Percentiles rank a stretch among this genome's conserved stretches.
Evolutionary conservation across 2,113 vertebrate genomes (phyloP).

Genomic region (Conger conger): DNA sequence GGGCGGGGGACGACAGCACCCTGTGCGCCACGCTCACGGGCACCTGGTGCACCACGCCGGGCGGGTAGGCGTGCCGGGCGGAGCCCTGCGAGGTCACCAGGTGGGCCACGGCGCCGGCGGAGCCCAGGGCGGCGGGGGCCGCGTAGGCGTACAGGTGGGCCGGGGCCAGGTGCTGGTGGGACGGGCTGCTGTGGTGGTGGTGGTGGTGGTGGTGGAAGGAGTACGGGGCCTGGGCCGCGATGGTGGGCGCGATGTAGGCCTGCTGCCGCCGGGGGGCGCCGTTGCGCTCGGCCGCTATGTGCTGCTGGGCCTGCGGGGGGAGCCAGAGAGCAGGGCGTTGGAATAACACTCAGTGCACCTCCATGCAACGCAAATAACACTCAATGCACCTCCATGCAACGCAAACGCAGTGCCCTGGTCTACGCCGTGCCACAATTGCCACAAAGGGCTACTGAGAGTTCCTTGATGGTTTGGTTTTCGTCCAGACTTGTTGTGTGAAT

Average conservation of each 20-base stretch:
- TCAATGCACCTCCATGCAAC: no score
- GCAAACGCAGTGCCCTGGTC: no score
- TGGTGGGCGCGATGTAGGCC: conserved; percentile 86
- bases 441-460: no score
- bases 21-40: conserved; percentile 86
- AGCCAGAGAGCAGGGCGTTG: not conserved
- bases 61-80: conserved; percentile 81
- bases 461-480: no score
- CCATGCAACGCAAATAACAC: no score
- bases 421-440: no score
- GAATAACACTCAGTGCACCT: no score
- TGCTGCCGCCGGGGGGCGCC: conserved; percentile 84
- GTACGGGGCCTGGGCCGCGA: conserved; percentile 77
- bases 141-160: conserved; percentile 85
- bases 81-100: conserved; percentile 86
- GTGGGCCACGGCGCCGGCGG: conserved; percentile 89
- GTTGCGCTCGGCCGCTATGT: conserved; percentile 68
- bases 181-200: conserved; percentile 85
- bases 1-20: conserved; percentile 82
- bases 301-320: conserved; percentile 72
- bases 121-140: conserved; percentile 83
- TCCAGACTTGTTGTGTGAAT: no score
- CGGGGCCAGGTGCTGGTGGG: conserved; percentile 80
- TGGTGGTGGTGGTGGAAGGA: no score
- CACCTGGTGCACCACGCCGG: conserved; percentile 83